These are phyloP conservation scores for Hyperoodon ampullatus DNA, from an alignment of 2,113 vertebrate genomes.

Conservation along the genomic window DNA sequence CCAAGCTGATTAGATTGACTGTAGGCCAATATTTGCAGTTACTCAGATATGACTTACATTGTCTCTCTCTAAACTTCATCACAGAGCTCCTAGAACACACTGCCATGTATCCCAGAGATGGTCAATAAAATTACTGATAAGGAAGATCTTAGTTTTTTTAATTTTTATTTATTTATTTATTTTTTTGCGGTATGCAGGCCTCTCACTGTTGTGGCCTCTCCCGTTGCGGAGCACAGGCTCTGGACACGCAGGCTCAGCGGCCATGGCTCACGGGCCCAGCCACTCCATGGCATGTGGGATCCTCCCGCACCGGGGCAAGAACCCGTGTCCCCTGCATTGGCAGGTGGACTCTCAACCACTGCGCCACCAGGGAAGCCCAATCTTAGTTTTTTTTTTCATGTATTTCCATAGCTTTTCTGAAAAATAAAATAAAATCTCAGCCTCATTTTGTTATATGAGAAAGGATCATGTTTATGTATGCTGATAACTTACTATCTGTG, in stretches of 20 bases:
- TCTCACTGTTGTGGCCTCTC: no score
- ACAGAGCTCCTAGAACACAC: background rate
- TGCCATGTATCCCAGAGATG: background rate
- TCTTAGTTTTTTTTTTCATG: background rate
- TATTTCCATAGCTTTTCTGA: background rate
- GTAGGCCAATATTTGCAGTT: background rate
- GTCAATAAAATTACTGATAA: background rate
- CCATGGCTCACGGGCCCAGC: no score
- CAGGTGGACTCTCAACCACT: no score
- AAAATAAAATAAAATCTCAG: slow-evolving; percentile 11
- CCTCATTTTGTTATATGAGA: background rate
- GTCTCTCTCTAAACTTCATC: background rate
- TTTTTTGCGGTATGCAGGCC: no score
- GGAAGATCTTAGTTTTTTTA: background rate
- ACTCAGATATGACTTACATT: background rate
- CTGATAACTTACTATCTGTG: background rate
- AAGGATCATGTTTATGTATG: background rate
- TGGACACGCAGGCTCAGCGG: no score
- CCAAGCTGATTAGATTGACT: background rate
- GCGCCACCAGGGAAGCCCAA: no score
- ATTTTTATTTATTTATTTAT: no score
- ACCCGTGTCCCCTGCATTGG: no score
- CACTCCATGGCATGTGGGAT: no score
- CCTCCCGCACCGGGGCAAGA: no score
- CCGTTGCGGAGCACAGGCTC: no score